These are phyloP conservation scores for Rattus rattus DNA, from an alignment of 2,113 vertebrate genomes.

Conservation along the genomic window DNA sequence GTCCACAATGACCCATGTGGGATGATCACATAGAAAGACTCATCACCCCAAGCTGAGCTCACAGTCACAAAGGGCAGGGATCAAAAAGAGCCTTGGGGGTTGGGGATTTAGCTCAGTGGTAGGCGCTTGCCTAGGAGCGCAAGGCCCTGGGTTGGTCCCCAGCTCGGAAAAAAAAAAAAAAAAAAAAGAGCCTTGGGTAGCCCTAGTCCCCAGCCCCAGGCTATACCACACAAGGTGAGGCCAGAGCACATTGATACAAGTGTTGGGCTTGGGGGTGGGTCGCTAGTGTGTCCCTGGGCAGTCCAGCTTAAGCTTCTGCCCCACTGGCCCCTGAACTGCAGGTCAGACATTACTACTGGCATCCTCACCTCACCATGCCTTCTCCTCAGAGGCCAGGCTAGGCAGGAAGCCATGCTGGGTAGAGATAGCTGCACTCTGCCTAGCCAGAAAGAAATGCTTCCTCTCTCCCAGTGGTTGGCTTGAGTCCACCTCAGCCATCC, in stretches of 20 bases:
- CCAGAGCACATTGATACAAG: not conserved
- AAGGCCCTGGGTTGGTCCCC: no score
- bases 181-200: rapidly evolving
- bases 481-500: no score
- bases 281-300: not conserved
- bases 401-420: not conserved
- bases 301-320: not conserved
- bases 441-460: not conserved
- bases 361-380: not conserved
- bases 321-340: not conserved
- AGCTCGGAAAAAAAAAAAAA: no score
- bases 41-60: not conserved
- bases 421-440: not conserved
- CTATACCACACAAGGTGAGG: not conserved
- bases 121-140: no score
- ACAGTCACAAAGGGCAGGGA: not conserved
- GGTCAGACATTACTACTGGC: rapidly evolving
- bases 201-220: no score
- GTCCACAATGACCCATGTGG: not conserved
- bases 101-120: no score
- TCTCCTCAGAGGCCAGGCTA: not conserved
- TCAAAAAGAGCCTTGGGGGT: rapidly evolving
- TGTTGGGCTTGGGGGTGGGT: no score
- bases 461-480: not conserved
- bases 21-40: not conserved